phyloP scores from a whole-genome alignment of 1,140 invertebrate genomes.

The Penaeus japonicus region DNA sequence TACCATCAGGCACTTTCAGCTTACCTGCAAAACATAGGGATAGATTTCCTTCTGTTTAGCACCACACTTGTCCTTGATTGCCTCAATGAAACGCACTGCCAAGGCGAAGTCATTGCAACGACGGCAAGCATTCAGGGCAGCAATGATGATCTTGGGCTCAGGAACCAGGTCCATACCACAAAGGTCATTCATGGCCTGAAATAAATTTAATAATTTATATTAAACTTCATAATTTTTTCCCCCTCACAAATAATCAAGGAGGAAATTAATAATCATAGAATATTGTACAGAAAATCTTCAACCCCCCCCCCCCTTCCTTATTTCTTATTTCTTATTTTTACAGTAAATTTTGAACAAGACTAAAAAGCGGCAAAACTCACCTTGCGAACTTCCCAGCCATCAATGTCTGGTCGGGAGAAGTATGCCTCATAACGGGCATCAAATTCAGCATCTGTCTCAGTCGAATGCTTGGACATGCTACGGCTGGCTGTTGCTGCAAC shows the following conservation, averaged over 20 bases:
- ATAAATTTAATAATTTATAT: background rate
- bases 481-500: conserved; percentile 35
- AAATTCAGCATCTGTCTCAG: conserved; percentile 74
- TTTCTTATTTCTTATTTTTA: background rate
- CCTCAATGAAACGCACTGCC: conserved; percentile 90
- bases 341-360: background rate
- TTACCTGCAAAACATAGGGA: conserved; percentile 80
- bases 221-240: background rate
- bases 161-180: conserved; percentile 92
- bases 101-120: conserved; percentile 93
- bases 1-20: background rate
- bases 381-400: conserved; percentile 95
- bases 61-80: conserved; percentile 91
- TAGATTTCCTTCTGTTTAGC: conserved; percentile 80
- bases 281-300: background rate
- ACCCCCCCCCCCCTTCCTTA: too few species aligned
- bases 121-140: conserved; percentile 91
- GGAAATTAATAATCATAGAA: background rate
- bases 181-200: conserved; percentile 69
- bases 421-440: conserved; percentile 82
- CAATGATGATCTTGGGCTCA: conserved; percentile 90
- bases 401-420: conserved; percentile 89
- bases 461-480: conserved; percentile 52
- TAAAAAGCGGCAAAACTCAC: conserved; percentile 54
- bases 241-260: too few species aligned